These are phyloP conservation scores for Aphelocoma californica DNA, from an alignment of 2,797 vertebrate genomes.

Conservation along the genomic window DNA sequence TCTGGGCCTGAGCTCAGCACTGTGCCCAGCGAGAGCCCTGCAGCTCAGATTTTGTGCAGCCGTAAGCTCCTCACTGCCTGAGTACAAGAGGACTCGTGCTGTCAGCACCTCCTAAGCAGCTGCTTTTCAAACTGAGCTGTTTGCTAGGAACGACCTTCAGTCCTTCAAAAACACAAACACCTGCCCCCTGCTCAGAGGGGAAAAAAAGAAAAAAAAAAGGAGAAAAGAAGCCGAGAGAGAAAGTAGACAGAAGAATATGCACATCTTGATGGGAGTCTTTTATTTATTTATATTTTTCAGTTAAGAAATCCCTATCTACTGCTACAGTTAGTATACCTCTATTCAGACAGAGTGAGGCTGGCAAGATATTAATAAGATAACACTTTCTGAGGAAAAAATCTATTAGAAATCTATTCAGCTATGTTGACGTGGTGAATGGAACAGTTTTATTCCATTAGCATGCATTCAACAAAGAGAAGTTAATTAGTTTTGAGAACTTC, in stretches of 20 bases:
- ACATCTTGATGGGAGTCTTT: neutral
- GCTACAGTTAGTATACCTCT: neutral
- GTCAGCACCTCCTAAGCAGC: neutral
- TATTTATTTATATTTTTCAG: neutral
- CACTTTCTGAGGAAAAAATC: neutral
- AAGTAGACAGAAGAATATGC: neutral
- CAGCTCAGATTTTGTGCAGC: neutral
- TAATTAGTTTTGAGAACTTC: slow-evolving; percentile 59
- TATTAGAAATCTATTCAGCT: slow-evolving; percentile 17
- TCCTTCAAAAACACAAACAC: neutral
- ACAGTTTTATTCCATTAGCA: slow-evolving; percentile 20
- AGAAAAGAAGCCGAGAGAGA: fast-evolving
- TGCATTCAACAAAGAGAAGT: slow-evolving; percentile 30
- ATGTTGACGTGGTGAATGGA: neutral
- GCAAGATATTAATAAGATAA: neutral
- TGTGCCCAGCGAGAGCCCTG: neutral
- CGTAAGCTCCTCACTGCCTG: neutral
- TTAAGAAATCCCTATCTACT: neutral
- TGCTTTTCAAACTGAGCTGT: neutral
- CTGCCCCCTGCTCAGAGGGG: too few species aligned
- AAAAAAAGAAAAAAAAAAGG: fast-evolving
- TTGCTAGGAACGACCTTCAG: neutral
- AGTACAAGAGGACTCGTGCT: neutral
- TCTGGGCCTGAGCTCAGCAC: neutral
- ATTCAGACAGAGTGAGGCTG: neutral